Base-by-base conservation (phyloP, 1,140 invertebrate species). In the Scaptomyza graminum region DNA sequence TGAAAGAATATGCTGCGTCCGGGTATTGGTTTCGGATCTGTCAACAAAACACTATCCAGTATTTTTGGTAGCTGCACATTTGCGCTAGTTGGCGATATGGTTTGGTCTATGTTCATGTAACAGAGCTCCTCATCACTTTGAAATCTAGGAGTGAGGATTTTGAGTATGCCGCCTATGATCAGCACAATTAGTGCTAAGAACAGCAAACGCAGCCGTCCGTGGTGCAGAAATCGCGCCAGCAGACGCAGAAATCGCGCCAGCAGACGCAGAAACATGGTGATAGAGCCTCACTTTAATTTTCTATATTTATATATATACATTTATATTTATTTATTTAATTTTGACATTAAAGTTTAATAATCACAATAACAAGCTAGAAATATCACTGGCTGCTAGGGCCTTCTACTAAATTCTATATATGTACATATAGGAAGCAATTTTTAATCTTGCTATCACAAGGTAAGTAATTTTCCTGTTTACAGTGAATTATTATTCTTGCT, bases 1-100 rank as follows among this genome's bases (percentile, higher is more conserved):
- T 94, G 93, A 69, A 94, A 94, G 66, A 94, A 94, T 55, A 94
- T 94, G 56, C 90, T 93, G 5, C 67, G 92, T 18, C 93, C 94
- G 2, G 92, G 91, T 13, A 85, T 91, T 5, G 91, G 91, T 3
- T 76, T 84, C 0, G 74, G 74, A 28, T 89, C 72, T 0, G 61
- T 68, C 5, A 65, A 37, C 43, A 91, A 46, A 3, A 91, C 74
- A 76, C 91, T 85, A 12, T 85, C 85, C 34, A 91, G 44, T 11
- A 60, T 59, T 13, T n/a, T 44, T 6, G 68, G 68, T 22, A 50
- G 4, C 13, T 39, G 37, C 13, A 18, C 55, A 55, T 39, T 46
- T 16, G 16, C 9, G 16, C 25, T 55, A 5, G 46, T 15, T 44
- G 55, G 47, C 1, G 41, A 4, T 11, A 34, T 47, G 6, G 28